Conservation (phyloP, 2,888 invertebrate species). For the Physocephala rufipes region DNA sequence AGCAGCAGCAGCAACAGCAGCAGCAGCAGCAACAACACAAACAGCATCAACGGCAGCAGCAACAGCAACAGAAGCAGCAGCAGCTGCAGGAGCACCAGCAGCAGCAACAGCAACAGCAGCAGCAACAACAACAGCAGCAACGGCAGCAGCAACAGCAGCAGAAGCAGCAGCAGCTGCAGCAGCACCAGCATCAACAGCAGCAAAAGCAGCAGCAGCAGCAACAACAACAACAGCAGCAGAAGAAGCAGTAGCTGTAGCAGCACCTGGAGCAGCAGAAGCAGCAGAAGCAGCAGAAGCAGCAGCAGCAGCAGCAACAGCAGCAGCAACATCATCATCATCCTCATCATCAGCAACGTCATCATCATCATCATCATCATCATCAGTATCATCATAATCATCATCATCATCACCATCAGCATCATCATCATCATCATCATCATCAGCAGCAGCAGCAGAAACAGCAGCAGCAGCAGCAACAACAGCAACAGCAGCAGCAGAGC, state of each 20-base stretch:
- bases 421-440: too few relatives aligned
- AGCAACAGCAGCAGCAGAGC: conserved; percentile 37
- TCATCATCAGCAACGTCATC: too few relatives aligned
- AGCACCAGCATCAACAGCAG: conserved; percentile 43
- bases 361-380: too few relatives aligned
- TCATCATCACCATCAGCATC: too few relatives aligned
- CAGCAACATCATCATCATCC: too few relatives aligned
- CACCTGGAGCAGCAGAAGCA: too few relatives aligned
- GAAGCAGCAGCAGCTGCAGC: not conserved
- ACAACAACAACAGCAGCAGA: conserved; percentile 11
- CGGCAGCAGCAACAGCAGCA: not conserved
- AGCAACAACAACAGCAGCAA: too few relatives aligned
- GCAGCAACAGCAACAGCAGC: not conserved
- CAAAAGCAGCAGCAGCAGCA: conserved; percentile 28
- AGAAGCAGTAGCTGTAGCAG: too few relatives aligned
- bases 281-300: too few relatives aligned
- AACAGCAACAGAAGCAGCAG: conserved; percentile 37
- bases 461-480: conserved; percentile 14
- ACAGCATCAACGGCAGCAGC: conserved; percentile 41
- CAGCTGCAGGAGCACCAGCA: conserved; percentile 13
- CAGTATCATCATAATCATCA: too few relatives aligned
- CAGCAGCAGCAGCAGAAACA: not conserved
- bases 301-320: too few relatives aligned
- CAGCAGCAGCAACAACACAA: conserved; percentile 36
- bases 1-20: too few relatives aligned